Percentiles rank a stretch among this genome's conserved stretches.
These are phyloP conservation scores for Leguminivora glycinivorella DNA, from an alignment of 1,140 invertebrate species.

Conservation along the genomic window DNA sequence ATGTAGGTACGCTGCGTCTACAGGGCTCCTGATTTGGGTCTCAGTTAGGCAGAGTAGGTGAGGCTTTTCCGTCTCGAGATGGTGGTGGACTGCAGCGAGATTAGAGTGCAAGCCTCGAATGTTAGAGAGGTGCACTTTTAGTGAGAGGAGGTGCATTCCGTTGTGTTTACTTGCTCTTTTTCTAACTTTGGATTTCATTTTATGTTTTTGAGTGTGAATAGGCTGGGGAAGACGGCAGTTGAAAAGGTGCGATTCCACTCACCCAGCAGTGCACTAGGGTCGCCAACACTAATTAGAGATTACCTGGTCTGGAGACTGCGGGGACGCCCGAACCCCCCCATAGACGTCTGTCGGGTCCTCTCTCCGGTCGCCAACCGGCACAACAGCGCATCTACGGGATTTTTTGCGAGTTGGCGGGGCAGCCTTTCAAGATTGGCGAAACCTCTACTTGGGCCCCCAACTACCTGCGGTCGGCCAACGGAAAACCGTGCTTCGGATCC, in stretches of 20 bases:
- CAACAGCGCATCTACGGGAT: no score
- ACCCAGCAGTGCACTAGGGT: no score
- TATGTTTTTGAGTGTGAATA: slow-evolving; percentile 15
- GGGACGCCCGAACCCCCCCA: no score
- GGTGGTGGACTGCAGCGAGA: slow-evolving; percentile 32
- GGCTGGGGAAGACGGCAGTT: slow-evolving; percentile 3
- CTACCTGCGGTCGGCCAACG: slow-evolving; percentile 15
- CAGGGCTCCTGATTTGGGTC: slow-evolving; percentile 33
- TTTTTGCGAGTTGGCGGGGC: slow-evolving; percentile 28
- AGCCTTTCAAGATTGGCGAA: slow-evolving; percentile 28
- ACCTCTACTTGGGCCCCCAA: slow-evolving; percentile 25
- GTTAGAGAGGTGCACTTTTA: slow-evolving; percentile 31
- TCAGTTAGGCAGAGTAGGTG: slow-evolving; percentile 31
- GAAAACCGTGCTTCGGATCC: no score
- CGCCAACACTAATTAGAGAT: no score
- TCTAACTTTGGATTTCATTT: neutral
- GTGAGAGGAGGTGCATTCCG: slow-evolving; percentile 29
- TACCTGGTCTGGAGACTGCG: neutral
- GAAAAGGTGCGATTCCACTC: neutral
- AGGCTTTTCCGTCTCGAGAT: no score
- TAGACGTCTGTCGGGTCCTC: neutral
- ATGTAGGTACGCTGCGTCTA: slow-evolving; percentile 33
- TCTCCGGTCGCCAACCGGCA: neutral
- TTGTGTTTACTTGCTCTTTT: slow-evolving; percentile 19
- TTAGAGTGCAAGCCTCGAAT: slow-evolving; percentile 33